phyloP scores from a whole-genome alignment of 1,140 invertebrate species.

The Pseudomyrmex sp. region DNA sequence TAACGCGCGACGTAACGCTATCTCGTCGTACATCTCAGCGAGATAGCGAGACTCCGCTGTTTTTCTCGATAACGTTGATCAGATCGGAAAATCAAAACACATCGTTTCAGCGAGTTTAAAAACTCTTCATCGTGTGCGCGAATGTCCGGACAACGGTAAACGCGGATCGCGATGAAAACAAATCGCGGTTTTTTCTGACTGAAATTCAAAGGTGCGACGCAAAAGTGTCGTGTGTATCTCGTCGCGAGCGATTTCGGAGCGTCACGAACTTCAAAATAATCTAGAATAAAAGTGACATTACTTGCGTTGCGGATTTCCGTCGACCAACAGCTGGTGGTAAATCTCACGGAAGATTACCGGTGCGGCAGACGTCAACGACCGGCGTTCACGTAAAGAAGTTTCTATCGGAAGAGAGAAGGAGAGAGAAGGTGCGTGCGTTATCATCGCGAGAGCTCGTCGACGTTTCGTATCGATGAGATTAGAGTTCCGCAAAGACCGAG shows the following conservation, averaged over 20 bases:
- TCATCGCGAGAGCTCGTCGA: neutral
- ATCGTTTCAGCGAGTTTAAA: neutral
- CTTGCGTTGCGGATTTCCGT: neutral
- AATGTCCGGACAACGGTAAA: neutral
- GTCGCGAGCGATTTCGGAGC: neutral
- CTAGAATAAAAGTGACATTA: neutral
- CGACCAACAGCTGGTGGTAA: slow-evolving; percentile 21
- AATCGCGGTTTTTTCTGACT: neutral
- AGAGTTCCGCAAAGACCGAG: neutral
- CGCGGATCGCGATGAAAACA: neutral
- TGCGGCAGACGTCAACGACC: slow-evolving; percentile 38
- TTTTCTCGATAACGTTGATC: neutral
- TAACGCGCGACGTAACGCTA: neutral
- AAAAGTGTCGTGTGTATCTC: neutral
- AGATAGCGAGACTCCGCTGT: neutral
- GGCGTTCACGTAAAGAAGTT: slow-evolving; percentile 23
- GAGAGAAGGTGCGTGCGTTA: neutral
- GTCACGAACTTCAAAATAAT: neutral
- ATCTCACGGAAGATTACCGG: slow-evolving; percentile 42
- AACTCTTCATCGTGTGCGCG: no score
- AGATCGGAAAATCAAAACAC: neutral
- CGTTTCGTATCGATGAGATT: neutral
- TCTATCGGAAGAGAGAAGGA: neutral
- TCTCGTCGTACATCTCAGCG: neutral
- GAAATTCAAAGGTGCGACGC: neutral